Base-by-base conservation (phyloP, 1,140 invertebrate species). In the Bombus balteatus region DNA sequence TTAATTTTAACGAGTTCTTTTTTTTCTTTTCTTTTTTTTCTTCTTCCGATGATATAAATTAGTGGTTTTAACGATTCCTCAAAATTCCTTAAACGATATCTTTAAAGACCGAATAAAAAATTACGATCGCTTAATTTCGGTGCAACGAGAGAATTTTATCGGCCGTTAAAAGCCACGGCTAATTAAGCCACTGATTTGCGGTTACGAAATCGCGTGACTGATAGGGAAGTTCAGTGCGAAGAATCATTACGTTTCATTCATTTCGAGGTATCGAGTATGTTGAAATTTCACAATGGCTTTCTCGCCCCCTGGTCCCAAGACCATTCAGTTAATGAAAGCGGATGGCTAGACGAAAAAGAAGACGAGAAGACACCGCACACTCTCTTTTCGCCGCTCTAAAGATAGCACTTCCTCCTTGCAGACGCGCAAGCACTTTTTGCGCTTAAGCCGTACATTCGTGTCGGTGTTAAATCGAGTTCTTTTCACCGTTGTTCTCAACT, bases 371-470 rank as follows among this genome's bases (percentile, higher is more conserved):
- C 68, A 79, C 32, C 88, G 62, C 73, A 39, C 80, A 70, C 66
- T 87, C 88, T 89, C 88, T 86, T 66, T 84, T 81, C 66, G 71
- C 32, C 75, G 74, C 78, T 87, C 92, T 92, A 94, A 94, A 94
- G 91, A 95, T 95, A 95, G 93, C 92, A 93, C 92, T 94, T 94
- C 92, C 92, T 92, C 81, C 87, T 91, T 85, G 88, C 71, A 75
- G 80, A 86, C 71, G 81, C 75, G 77, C 57, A 89, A 84, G 79
- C 86, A 88, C 89, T 92, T 93, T 92, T 91, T 89, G 78, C 88
- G 85, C 85, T 86, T 85, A 70, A 87, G 87, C 72, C 65, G 79
- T 93, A 92, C 91, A 92, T 92, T 90, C 77, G 89, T 87, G 85
- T 73, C 86, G 83, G 66, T 85, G 89, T 81, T 72, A 74, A 65